These are phyloP conservation scores for Drosophila falleni DNA, from an alignment of 2,888 invertebrate species.

Conservation along the genomic window DNA sequence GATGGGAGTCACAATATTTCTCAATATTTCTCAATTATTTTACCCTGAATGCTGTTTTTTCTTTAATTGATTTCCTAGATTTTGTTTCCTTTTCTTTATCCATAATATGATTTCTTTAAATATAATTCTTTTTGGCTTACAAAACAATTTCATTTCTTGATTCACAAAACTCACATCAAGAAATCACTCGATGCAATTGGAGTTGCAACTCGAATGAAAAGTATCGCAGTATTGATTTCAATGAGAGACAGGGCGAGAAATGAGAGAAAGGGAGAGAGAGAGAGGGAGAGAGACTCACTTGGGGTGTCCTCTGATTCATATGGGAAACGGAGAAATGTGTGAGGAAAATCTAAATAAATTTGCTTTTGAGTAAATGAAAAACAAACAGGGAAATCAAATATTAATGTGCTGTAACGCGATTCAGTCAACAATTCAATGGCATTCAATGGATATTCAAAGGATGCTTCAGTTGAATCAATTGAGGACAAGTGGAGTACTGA, in stretches of 20 bases:
- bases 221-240: constrained; percentile 62
- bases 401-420: constrained; percentile 74
- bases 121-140: too few relatives aligned
- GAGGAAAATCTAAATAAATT: constrained; percentile 67
- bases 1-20: too few relatives aligned
- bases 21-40: too few relatives aligned
- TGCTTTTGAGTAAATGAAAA: constrained; percentile 76
- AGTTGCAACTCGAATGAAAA: constrained; percentile 42
- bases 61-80: too few relatives aligned
- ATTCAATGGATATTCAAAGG: constrained; percentile 33
- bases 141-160: too few relatives aligned
- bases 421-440: constrained; percentile 40
- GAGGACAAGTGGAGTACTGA: constrained; percentile 36
- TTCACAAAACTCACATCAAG: not conserved
- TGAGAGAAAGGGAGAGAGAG: not conserved
- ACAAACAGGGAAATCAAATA: constrained; percentile 81
- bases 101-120: too few relatives aligned
- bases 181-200: constrained; percentile 9
- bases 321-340: not conserved
- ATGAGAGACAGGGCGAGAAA: constrained; percentile 15
- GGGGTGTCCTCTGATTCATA: constrained; percentile 30
- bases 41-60: too few relatives aligned
- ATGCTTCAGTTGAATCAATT: constrained; percentile 53
- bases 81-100: too few relatives aligned
- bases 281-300: not conserved